Evolutionary conservation across 2,888 invertebrate species (phyloP).

Genomic region (Thera obeliscata): DNA sequence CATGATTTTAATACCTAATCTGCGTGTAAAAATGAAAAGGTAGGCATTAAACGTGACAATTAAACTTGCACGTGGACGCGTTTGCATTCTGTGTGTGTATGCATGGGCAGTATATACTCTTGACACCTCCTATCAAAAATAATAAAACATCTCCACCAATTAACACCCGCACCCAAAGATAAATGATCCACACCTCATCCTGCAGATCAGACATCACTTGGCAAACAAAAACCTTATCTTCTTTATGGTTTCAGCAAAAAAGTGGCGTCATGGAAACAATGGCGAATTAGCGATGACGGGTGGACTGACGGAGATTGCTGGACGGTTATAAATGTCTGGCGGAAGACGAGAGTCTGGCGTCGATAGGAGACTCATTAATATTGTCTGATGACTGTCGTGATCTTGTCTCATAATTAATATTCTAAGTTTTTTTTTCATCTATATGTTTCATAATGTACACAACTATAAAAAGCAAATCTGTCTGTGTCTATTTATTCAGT

Average conservation of each 20-base stretch:
- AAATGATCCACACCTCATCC: slow-evolving; percentile 49
- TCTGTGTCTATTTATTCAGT: no score
- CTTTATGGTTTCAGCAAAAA: slow-evolving; percentile 81
- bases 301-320: slow-evolving; percentile 74
- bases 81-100: no score
- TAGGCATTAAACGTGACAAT: no score
- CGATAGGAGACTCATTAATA: slow-evolving; percentile 29
- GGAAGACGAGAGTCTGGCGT: slow-evolving; percentile 54
- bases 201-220: slow-evolving; percentile 51
- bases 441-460: no score
- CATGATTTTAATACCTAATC: no score
- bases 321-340: slow-evolving; percentile 60
- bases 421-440: neutral
- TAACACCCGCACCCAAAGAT: slow-evolving; percentile 53
- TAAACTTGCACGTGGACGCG: no score
- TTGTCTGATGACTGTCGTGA: slow-evolving; percentile 42
- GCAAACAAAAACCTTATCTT: slow-evolving; percentile 74
- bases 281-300: slow-evolving; percentile 82
- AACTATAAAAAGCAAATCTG: no score
- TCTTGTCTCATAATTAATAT: slow-evolving; percentile 16
- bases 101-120: no score
- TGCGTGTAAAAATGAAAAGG: no score
- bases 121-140: slow-evolving; percentile 14
- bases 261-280: slow-evolving; percentile 82
- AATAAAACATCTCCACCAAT: slow-evolving; percentile 45